These are phyloP conservation scores for Boloria euphrosyne DNA, from an alignment of 2,888 invertebrate species.

Conservation along the genomic window DNA sequence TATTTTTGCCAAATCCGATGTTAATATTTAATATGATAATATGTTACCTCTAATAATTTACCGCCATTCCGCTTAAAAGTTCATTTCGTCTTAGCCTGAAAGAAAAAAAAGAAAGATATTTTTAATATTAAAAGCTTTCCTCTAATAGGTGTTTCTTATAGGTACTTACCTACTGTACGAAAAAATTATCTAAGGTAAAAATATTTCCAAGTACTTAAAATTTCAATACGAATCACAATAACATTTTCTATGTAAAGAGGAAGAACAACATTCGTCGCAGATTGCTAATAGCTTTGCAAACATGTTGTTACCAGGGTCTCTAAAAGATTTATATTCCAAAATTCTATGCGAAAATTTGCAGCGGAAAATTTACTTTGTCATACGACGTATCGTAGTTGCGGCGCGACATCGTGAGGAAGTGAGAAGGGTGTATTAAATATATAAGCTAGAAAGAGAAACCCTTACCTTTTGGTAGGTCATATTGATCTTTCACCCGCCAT, in stretches of 20 bases:
- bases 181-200: neutral
- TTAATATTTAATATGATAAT: too few species aligned
- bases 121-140: neutral
- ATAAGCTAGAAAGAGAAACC: conserved; percentile 55
- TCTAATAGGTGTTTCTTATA: neutral
- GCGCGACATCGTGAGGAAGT: conserved; percentile 59
- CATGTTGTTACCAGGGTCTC: conserved; percentile 50
- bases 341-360: conserved; percentile 61
- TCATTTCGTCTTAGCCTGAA: conserved; percentile 25
- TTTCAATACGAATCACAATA: conserved; percentile 5
- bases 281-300: conserved; percentile 69
- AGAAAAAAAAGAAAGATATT: neutral
- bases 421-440: conserved; percentile 49
- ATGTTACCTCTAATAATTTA: too few species aligned
- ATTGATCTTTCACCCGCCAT: conserved; percentile 83
- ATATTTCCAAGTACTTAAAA: neutral
- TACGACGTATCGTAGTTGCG: conserved; percentile 76
- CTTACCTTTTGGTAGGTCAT: conserved; percentile 77
- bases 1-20: too few species aligned
- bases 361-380: conserved; percentile 61
- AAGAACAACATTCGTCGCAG: conserved; percentile 59
- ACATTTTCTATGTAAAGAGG: conserved; percentile 15
- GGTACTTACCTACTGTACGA: too few species aligned
- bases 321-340: conserved; percentile 54
- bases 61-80: too few species aligned